Conservation (phyloP, 2,797 vertebrate genomes). For the Lepidocolaptes lacrymiger region DNA sequence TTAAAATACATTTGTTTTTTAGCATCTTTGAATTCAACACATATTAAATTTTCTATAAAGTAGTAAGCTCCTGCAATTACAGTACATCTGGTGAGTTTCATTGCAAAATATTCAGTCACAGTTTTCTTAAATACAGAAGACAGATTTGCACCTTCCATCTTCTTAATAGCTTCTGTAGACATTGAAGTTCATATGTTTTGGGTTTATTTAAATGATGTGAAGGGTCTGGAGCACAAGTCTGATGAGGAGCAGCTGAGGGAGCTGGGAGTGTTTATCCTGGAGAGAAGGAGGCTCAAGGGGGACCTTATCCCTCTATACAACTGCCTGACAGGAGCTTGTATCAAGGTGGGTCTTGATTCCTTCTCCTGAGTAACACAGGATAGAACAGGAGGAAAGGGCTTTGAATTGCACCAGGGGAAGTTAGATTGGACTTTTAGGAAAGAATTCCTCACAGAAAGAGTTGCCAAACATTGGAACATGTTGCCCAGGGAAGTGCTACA, state of each 20-base stretch:
- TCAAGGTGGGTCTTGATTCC: accelerated
- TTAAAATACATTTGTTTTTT: background rate
- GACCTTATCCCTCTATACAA: background rate
- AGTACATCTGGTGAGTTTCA: background rate
- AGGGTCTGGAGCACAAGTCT: background rate
- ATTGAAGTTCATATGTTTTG: background rate
- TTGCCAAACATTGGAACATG: background rate
- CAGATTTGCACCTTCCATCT: background rate
- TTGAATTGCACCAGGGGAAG: too few species aligned
- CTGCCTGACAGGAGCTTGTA: background rate
- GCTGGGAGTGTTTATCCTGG: background rate
- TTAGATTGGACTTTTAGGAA: background rate
- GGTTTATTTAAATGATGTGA: background rate
- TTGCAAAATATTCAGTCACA: background rate
- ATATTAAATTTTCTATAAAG: background rate
- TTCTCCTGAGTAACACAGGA: background rate
- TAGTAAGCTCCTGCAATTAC: background rate
- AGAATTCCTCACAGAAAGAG: background rate
- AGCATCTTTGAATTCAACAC: background rate
- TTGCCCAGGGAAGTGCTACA: background rate
- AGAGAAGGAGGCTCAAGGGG: background rate
- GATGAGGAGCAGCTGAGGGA: background rate
- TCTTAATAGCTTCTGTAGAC: background rate
- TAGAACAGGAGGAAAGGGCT: background rate
- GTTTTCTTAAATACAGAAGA: background rate